A percentile compares a stretch with the other conserved stretches of the same genome.
Evolutionary conservation across 2,113 vertebrate genomes (phyloP).

Genomic region (Heloderma charlesbogerti): DNA sequence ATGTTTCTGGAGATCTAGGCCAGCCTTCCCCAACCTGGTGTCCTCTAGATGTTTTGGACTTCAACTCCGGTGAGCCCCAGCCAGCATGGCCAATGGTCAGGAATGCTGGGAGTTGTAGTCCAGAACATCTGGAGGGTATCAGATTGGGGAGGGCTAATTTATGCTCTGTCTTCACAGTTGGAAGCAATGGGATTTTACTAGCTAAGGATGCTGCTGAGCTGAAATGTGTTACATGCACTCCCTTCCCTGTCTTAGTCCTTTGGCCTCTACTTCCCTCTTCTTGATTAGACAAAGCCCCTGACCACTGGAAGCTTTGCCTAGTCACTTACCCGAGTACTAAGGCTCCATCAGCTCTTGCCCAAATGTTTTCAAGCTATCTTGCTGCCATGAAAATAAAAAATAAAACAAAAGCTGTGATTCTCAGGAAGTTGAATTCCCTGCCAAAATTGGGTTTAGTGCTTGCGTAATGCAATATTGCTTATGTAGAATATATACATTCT

Average conservation of each 20-base stretch:
- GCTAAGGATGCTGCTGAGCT: background rate
- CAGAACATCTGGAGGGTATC: background rate
- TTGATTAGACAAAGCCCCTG: background rate
- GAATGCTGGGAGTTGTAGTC: background rate
- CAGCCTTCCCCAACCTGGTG: no score
- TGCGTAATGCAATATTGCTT: no score
- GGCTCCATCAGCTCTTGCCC: background rate
- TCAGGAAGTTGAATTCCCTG: background rate
- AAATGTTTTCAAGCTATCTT: background rate
- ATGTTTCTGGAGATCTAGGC: no score
- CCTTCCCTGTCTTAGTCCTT: background rate
- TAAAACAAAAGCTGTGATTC: background rate
- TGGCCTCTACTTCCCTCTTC: background rate
- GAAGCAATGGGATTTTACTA: background rate
- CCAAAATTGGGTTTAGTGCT: background rate
- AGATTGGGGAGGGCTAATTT: background rate
- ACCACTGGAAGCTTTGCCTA: background rate
- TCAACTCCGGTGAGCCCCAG: no score
- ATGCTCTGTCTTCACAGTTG: background rate
- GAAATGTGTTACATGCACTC: background rate
- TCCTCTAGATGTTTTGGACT: no score
- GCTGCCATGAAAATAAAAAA: background rate
- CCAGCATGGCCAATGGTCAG: no score
- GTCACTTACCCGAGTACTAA: background rate
- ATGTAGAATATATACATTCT: background rate